These are phyloP conservation scores for Seira sanloemensis DNA, from an alignment of 2,888 invertebrate genomes.

Conservation along the genomic window DNA sequence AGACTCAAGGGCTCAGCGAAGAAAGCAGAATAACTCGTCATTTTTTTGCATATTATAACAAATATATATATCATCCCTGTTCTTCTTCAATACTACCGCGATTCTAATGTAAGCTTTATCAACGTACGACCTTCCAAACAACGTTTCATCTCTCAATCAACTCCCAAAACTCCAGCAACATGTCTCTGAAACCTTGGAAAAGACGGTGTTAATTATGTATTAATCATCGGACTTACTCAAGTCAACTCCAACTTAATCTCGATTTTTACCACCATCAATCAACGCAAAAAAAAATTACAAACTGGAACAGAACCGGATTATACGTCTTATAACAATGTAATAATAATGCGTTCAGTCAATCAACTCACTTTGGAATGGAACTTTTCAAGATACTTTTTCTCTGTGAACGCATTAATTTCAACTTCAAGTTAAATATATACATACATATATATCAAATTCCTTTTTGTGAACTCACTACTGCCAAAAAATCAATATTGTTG, in stretches of 20 bases:
- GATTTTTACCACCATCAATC: no score
- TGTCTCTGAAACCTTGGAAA: no score
- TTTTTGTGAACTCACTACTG: neutral
- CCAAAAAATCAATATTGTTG: neutral
- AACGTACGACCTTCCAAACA: no score
- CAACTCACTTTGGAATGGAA: neutral
- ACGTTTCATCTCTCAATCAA: no score
- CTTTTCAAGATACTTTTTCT: neutral
- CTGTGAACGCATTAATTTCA: neutral
- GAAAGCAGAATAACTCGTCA: slow-evolving; percentile 80
- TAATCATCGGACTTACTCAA: neutral
- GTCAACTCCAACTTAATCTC: neutral
- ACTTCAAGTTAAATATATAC: neutral
- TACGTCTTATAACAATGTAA: neutral
- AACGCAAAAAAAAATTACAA: no score
- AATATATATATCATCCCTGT: no score
- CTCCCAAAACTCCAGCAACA: no score
- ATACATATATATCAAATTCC: neutral
- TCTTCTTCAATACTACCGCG: no score
- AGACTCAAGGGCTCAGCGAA: slow-evolving; percentile 78
- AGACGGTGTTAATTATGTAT: neutral
- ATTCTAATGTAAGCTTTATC: neutral
- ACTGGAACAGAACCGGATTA: neutral
- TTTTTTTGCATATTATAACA: no score
- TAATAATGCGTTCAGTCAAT: neutral